Conservation (phyloP, 2,797 vertebrate species). For the Neosilurus mollespiculum region DNA sequence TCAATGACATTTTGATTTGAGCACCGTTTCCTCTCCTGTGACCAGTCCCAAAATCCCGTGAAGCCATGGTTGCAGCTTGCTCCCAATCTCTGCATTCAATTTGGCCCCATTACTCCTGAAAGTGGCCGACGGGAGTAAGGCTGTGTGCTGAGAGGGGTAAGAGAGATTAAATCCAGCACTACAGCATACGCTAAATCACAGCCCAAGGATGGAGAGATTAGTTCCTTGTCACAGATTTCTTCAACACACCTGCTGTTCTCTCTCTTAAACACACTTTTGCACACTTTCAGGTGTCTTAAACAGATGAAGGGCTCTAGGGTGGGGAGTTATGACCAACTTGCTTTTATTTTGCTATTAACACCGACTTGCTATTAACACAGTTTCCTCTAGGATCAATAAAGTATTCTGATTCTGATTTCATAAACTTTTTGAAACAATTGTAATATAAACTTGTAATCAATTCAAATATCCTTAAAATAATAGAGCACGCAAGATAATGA, state of each 20-base stretch:
- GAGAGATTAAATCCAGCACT: constrained; percentile 53
- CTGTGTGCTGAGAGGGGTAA: constrained; percentile 35
- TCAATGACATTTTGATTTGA: constrained; percentile 47
- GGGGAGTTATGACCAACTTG: not conserved
- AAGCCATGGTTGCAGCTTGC: constrained; percentile 1
- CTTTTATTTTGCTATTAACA: not conserved
- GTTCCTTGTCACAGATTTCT: constrained; percentile 38
- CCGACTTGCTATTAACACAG: no score
- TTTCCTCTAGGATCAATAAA: no score
- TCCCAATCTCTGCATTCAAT: constrained; percentile 54
- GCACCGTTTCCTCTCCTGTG: constrained; percentile 41
- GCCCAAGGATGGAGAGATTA: constrained; percentile 53
- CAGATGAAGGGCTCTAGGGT: not conserved
- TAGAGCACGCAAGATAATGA: not conserved
- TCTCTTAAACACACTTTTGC: constrained; percentile 14
- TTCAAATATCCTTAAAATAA: not conserved
- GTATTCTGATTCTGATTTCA: no score
- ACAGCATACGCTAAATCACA: constrained; percentile 52
- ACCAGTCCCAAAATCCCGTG: constrained; percentile 29
- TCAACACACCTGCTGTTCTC: constrained; percentile 21
- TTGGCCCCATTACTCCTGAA: constrained; percentile 53
- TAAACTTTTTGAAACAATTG: no score
- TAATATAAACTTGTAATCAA: no score
- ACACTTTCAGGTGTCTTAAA: constrained; percentile 12
- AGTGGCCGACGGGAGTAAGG: constrained; percentile 46